Percentiles rank a stretch among this genome's conserved stretches.
These are phyloP conservation scores for Menura novaehollandiae DNA, from an alignment of 2,113 vertebrate species.

Conservation along the genomic window DNA sequence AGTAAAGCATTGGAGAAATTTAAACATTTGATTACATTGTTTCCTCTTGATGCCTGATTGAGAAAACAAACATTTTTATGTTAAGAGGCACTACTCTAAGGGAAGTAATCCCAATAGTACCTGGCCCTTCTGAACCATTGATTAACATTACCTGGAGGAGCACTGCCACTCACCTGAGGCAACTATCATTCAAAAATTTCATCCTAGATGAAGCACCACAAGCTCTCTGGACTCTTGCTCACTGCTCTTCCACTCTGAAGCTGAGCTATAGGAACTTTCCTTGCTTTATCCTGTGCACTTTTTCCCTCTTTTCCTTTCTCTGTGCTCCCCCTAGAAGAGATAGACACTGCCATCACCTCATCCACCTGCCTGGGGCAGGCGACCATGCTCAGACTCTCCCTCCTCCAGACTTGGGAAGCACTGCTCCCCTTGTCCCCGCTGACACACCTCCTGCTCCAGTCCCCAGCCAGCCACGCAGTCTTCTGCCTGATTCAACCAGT, in stretches of 20 bases:
- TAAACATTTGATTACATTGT: conserved; percentile 25
- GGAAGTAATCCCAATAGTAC: not conserved
- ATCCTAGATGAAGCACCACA: not conserved
- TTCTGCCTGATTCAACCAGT: not conserved
- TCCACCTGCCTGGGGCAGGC: fast-evolving
- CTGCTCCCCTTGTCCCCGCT: not conserved
- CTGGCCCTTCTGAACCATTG: not conserved
- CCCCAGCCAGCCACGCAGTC: not conserved
- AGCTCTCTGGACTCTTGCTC: not conserved
- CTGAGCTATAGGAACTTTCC: not conserved
- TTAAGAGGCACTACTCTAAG: not conserved
- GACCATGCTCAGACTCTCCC: not conserved
- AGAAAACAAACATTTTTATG: not conserved
- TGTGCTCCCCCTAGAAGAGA: not conserved
- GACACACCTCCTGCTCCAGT: not conserved
- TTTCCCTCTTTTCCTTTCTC: not conserved
- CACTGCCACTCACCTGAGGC: not conserved
- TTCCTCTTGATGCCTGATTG: not conserved
- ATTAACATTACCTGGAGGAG: not conserved
- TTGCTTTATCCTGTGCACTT: not conserved
- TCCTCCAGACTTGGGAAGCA: not conserved
- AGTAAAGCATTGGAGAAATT: not conserved
- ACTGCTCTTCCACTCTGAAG: not conserved
- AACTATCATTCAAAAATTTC: not conserved
- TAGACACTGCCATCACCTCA: not conserved